Evolutionary conservation across 2,888 invertebrate species (phyloP).

Genomic region (Cataglyphis livida): DNA sequence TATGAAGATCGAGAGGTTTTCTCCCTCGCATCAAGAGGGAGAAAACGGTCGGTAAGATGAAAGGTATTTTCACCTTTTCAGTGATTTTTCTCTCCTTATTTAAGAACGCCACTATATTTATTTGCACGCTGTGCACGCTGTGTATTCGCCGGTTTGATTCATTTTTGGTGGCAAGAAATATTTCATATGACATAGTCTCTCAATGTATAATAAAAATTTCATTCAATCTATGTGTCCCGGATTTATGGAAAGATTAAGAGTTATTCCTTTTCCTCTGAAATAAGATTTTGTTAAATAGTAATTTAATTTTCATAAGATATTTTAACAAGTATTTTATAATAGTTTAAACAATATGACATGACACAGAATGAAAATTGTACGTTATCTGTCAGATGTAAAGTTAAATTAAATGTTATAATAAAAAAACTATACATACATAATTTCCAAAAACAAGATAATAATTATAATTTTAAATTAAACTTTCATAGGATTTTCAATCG

Average conservation of each 20-base stretch:
- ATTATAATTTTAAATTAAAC: slow-evolving; percentile 7
- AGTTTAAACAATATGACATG: background rate
- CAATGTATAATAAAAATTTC: background rate
- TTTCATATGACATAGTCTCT: background rate
- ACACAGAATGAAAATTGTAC: background rate
- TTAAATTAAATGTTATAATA: background rate
- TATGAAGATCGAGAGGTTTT: slow-evolving; percentile 40
- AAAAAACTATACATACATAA: background rate
- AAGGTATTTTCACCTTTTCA: slow-evolving; percentile 12
- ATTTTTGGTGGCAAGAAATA: slow-evolving; percentile 1
- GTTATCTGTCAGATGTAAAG: background rate
- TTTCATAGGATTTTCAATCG: background rate
- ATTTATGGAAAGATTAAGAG: background rate
- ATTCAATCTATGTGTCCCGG: background rate
- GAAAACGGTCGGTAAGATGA: slow-evolving; percentile 35
- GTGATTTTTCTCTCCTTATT: slow-evolving; percentile 27
- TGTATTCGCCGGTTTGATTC: background rate
- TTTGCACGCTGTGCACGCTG: background rate
- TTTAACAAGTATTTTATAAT: background rate
- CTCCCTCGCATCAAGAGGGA: slow-evolving; percentile 14
- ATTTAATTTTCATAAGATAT: background rate
- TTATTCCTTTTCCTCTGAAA: background rate
- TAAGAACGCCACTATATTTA: slow-evolving; percentile 19
- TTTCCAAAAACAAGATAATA: background rate
- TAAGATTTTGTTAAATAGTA: background rate